Base-by-base conservation (phyloP, 2,888 invertebrate genomes). In the Rhaphigaster nebulosa region DNA sequence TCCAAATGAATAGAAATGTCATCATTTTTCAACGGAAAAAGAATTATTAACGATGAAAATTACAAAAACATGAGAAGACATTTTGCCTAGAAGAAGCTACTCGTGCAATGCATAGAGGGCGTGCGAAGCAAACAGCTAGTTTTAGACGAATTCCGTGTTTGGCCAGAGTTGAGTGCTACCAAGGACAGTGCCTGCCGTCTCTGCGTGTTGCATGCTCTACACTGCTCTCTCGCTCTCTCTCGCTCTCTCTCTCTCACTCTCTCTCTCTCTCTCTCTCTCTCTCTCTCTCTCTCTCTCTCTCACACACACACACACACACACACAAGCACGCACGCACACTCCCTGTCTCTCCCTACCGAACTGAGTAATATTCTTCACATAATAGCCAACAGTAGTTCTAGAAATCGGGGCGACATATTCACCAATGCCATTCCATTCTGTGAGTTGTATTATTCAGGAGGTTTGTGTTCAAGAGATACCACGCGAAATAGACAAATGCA, bases 191-290 rank as follows among this genome's bases (percentile, higher is more conserved):
- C 10, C 10, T 45, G 45, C 45, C 6, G 6, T 45, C 45, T 45
- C 6, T 18, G 29, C 65, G 29, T 34, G 13, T 34, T 34, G 15
- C 29, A 29, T 29, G 18, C 15, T n/a, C n/a, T n/a, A n/a, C n/a
- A n/a, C n/a, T n/a, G n/a, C 15, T 76, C 91, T 84, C 90, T 91
- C 90, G 90, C 91, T 92, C 15, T 76, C 91, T 84, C 90, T 91
- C 90, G 90, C 91, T 92, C 65, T 76, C 80, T 90, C 90, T 88
- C 91, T 87, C 90, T 89, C 92, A 92, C 92, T 92, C 92, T 92
- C 92, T 92, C 92, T 91, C 50, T 23, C 91, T 89, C 87, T 41
- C 90, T 60, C 90, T 13, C 90, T 45, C 89, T 38, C 41, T 45
- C 45, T 45, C 45, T 45, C 45, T 45, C 45, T 45, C 45, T 45